Percentiles rank a stretch among this genome's conserved stretches.
Evolutionary conservation across 2,113 vertebrate genomes (phyloP).

Genomic region (Trogon melanurus): DNA sequence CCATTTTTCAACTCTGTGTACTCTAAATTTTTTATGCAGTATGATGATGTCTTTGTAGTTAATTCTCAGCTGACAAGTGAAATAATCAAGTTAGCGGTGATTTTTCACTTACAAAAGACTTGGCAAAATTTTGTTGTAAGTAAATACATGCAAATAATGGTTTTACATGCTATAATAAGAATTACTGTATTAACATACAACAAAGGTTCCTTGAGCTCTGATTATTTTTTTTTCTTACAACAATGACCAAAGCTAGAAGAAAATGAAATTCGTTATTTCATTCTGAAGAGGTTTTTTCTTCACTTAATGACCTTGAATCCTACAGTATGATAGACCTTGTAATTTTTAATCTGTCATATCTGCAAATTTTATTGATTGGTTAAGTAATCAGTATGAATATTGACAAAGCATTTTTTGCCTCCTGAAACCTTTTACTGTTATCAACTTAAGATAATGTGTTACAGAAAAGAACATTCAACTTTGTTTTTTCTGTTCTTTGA

Average conservation of each 20-base stretch:
- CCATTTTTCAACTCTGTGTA: background rate
- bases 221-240: background rate
- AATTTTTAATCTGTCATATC: background rate
- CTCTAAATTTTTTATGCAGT: background rate
- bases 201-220: background rate
- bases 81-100: background rate
- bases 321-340: background rate
- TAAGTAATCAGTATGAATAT: background rate
- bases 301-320: constrained; percentile 1
- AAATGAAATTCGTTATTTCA: background rate
- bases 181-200: background rate
- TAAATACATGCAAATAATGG: background rate
- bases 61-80: background rate
- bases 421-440: background rate
- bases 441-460: background rate
- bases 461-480: background rate
- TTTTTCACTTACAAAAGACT: constrained; percentile 5
- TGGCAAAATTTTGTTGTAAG: background rate
- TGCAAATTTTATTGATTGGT: background rate
- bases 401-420: background rate
- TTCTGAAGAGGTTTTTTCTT: background rate
- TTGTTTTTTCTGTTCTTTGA: background rate
- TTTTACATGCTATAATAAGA: background rate
- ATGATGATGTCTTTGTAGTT: background rate
- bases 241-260: background rate